Evolutionary conservation across 2,888 invertebrate species (phyloP), one percentile per base, ranked within the genome.

Genomic region (Spilarctia lutea): DNA sequence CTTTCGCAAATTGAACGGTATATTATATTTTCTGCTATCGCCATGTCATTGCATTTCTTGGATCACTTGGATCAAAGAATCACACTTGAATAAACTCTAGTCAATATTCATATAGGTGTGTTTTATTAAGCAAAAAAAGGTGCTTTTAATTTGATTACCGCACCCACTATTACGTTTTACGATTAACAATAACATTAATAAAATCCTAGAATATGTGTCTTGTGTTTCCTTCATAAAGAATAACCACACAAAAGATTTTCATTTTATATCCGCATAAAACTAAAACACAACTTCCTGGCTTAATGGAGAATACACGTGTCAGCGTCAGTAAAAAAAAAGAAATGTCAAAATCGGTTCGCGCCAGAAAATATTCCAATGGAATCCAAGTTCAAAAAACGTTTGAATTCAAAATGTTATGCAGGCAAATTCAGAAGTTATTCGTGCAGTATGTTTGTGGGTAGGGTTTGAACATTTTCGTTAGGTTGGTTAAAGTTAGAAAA

Each of bases 221-320:
- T 75, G 78, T 83, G 83, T 83, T 83, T 79, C 81, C 76, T 75
- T 74, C 68, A 75, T 85, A 84, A 87, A 88, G 82, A 74, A 79
- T 79, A 77, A 85, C 80, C 84, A 60, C 81, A 81, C 79, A 81
- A 86, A 85, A 79, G 78, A 78, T 78, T 78, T 82, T 78, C 71
- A 65, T 83, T 86, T 88, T 85, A 86, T 83, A 80, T 82, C 77
- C 80, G 77, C 80, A 87, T 87, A 87, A 88, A 88, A 86, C 77
- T 84, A 81, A 77, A 72, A 81, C 72, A 74, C 77, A 83, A 83
- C 82, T 80, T 84, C 82, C 86, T 81, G 82, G 82, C 81, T 65
- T 77, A 77, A 79, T 81, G 73, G 75, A 24, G 77, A 77, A 30
- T 63, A 63, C 84, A 86, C 84, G 86, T 85, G 86, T 80, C 75